phyloP scores from a whole-genome alignment of 1,140 invertebrate species.

The Caenorhabditis latens region DNA sequence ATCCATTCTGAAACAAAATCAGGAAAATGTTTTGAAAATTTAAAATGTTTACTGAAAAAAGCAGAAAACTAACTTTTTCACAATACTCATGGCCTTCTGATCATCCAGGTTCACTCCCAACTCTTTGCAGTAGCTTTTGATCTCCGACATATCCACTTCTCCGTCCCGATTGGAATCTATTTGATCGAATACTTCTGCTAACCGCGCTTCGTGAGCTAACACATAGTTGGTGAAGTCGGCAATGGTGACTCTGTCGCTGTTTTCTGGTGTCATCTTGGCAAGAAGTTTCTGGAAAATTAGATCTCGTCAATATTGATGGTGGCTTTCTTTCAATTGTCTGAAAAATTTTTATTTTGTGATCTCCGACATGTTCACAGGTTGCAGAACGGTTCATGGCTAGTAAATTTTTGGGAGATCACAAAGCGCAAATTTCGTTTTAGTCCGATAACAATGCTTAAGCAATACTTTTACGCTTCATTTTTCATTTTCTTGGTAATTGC shows the following conservation, averaged over 20 bases:
- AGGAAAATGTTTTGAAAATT: neutral
- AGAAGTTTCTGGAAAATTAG: constrained; percentile 37
- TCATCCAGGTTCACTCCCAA: constrained; percentile 78
- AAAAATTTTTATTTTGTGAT: too few relatives aligned
- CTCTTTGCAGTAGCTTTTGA: constrained; percentile 74
- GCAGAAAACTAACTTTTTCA: constrained; percentile 71
- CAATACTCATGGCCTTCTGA: constrained; percentile 78
- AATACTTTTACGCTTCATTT: neutral
- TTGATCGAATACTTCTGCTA: constrained; percentile 72
- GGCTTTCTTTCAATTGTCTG: neutral
- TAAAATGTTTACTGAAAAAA: too few relatives aligned
- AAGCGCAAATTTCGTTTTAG: too few relatives aligned
- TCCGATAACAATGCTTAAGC: too few relatives aligned
- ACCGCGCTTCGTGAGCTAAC: constrained; percentile 79
- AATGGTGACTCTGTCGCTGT: constrained; percentile 89
- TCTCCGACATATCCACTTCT: constrained; percentile 71
- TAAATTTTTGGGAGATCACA: too few relatives aligned
- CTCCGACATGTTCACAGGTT: too few relatives aligned
- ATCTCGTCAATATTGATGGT: neutral
- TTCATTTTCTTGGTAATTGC: neutral
- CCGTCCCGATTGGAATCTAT: constrained; percentile 73
- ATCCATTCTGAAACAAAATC: constrained; percentile 79
- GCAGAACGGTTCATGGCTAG: too few relatives aligned
- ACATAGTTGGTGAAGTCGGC: constrained; percentile 94
- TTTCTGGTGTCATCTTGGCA: constrained; percentile 64